Percentiles rank a stretch among this genome's conserved stretches.
phyloP scores from a whole-genome alignment of 1,140 invertebrate genomes.

The Apolygus lucorum region DNA sequence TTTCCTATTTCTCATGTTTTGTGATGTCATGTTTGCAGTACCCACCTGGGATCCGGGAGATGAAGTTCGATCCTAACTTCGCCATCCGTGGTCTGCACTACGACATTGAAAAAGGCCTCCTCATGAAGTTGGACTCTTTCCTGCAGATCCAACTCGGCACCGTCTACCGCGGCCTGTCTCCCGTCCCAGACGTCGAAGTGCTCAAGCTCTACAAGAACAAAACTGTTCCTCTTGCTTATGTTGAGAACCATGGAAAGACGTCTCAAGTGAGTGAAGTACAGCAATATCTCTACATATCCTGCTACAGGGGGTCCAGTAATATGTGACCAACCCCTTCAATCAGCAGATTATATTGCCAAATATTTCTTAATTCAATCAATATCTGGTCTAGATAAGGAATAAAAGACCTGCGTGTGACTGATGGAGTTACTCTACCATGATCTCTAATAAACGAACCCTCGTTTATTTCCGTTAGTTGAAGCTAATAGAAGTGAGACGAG shows the following conservation, averaged over 20 bases:
- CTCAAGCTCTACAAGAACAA: conserved; percentile 76
- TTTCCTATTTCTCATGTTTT: conserved; percentile 23
- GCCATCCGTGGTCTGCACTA: conserved; percentile 91
- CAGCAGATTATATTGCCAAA: no score
- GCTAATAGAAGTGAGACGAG: no score
- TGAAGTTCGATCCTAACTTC: conserved; percentile 83
- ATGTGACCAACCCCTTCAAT: no score
- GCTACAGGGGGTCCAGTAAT: no score
- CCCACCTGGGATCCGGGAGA: conserved; percentile 68
- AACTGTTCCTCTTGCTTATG: conserved; percentile 72
- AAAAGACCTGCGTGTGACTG: no score
- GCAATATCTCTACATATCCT: background rate
- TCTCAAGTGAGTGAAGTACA: conserved; percentile 27
- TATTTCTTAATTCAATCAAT: no score
- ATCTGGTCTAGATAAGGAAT: no score
- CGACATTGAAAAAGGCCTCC: conserved; percentile 89
- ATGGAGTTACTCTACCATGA: no score
- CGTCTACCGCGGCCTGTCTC: conserved; percentile 80
- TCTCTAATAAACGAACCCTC: no score
- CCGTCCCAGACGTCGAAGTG: conserved; percentile 76
- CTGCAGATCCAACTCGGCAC: conserved; percentile 91
- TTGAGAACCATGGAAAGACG: conserved; percentile 45
- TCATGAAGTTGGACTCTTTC: conserved; percentile 93
- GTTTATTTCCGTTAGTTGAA: no score
- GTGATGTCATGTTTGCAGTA: no score